Conservation (phyloP, 2,113 vertebrate genomes). For the Rafetus swinhoei region DNA sequence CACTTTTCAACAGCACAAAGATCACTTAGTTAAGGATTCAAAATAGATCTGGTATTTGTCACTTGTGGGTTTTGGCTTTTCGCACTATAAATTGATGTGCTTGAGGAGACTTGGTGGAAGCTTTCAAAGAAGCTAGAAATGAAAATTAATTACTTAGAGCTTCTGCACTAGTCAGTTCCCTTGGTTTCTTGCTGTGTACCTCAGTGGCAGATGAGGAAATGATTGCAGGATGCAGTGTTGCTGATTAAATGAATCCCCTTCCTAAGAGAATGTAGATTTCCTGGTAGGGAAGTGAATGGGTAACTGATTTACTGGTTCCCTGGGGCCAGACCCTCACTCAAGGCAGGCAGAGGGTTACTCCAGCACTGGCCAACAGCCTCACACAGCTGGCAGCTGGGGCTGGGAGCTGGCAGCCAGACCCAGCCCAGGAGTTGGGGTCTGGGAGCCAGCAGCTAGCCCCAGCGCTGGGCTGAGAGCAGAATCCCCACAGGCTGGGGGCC, state of each 20-base stretch:
- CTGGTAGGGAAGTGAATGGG: not conserved
- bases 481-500: no score
- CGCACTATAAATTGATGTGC: not conserved
- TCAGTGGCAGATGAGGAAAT: not conserved
- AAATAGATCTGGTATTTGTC: not conserved
- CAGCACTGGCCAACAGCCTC: no score
- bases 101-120: not conserved
- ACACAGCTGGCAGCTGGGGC: no score
- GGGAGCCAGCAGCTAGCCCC: no score
- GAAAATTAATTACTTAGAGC: not conserved
- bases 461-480: no score
- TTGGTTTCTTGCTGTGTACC: not conserved
- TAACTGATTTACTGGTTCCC: no score
- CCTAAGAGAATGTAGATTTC: not conserved
- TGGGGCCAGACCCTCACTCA: no score
- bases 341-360: no score
- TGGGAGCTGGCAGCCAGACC: no score
- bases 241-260: not conserved
- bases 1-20: not conserved
- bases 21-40: rapidly evolving
- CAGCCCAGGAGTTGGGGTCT: no score
- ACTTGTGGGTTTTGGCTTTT: not conserved
- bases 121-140: not conserved
- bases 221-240: not conserved
- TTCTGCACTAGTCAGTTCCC: not conserved